A percentile compares a stretch with the other conserved stretches of the same genome.
These are phyloP conservation scores for human (Homo sapiens) DNA, from an alignment of 2,113 vertebrate genomes.

Conservation along the genomic window GRCh38 chr6:132852001-132852500, in stretches of 20 bases:
- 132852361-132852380: constrained; percentile 59
- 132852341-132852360: constrained; percentile 60
- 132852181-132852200: too few species aligned
- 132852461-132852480: constrained; percentile 78
- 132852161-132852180: too few species aligned
- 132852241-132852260: constrained; percentile 21
- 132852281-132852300: constrained; percentile 38
- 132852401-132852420: constrained; percentile 72
- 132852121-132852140: too few species aligned
- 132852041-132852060: too few species aligned
- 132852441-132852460: constrained; percentile 83
- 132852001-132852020: too few species aligned
- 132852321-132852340: constrained; percentile 66
- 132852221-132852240: constrained; percentile 60
- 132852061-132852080: too few species aligned
- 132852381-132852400: constrained; percentile 71
- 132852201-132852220: constrained; percentile 14
- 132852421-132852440: constrained; percentile 71
- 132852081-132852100: too few species aligned
- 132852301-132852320: constrained; percentile 55
- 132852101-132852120: too few species aligned
- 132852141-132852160: too few species aligned
- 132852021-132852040: too few species aligned
- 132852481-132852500: constrained; percentile 69
- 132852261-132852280: constrained; percentile 52